Evolutionary conservation across 2,888 invertebrate species (phyloP).

Genomic region (Eulithis prunata): DNA sequence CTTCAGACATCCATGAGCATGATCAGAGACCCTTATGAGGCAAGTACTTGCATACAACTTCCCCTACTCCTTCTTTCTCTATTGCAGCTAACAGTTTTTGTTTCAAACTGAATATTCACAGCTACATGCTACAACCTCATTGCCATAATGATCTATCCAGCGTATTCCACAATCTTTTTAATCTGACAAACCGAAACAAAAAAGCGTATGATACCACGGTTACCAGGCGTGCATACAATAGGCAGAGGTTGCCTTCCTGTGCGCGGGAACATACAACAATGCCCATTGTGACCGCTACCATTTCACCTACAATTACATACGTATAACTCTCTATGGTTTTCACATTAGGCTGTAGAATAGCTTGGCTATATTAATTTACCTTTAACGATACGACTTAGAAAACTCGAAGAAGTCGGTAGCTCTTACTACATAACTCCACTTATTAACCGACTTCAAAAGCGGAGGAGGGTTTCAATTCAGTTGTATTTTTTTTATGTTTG

Average conservation of each 20-base stretch:
- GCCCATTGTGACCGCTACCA: slow-evolving; percentile 71
- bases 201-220: slow-evolving; percentile 32
- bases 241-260: slow-evolving; percentile 58
- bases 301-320: slow-evolving; percentile 67
- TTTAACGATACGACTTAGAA: slow-evolving; percentile 3
- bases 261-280: slow-evolving; percentile 61
- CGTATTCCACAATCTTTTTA: slow-evolving; percentile 22
- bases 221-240: slow-evolving; percentile 65
- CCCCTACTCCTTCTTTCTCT: too few relatives aligned
- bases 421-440: too few relatives aligned
- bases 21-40: too few relatives aligned
- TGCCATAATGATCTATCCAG: not conserved
- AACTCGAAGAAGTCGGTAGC: too few relatives aligned
- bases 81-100: too few relatives aligned
- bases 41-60: too few relatives aligned
- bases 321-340: slow-evolving; percentile 38
- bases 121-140: too few relatives aligned
- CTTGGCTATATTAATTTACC: slow-evolving; percentile 34
- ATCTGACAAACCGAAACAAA: slow-evolving; percentile 31
- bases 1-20: too few relatives aligned
- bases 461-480: too few relatives aligned
- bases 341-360: slow-evolving; percentile 23
- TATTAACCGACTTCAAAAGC: too few relatives aligned
- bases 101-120: too few relatives aligned
- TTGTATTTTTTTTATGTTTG: too few relatives aligned